Evolutionary conservation across 2,888 invertebrate genomes (phyloP).

Genomic region (Cryptophagus acutangulus): DNA sequence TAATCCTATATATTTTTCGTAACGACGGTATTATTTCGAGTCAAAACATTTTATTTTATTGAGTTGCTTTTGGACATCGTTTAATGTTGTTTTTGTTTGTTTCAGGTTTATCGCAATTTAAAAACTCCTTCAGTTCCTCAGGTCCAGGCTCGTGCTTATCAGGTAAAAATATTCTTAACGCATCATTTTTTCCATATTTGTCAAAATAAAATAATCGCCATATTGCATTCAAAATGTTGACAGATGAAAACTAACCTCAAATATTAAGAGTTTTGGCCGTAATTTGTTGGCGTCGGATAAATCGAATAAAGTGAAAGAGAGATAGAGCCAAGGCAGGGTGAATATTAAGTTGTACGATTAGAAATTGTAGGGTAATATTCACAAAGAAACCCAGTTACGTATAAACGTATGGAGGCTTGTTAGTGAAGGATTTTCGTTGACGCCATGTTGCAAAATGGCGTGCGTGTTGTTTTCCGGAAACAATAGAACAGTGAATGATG

Average conservation of each 20-base stretch:
- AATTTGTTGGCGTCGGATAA: too few relatives aligned
- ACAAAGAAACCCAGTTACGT: conserved; percentile 27
- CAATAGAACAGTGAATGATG: conserved; percentile 35
- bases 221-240: conserved; percentile 10
- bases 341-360: conserved; percentile 25
- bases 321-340: too few relatives aligned
- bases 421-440: conserved; percentile 24
- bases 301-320: too few relatives aligned
- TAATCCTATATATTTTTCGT: conserved; percentile 33
- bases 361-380: conserved; percentile 23
- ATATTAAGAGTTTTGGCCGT: too few relatives aligned
- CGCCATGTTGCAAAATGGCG: conserved; percentile 39
- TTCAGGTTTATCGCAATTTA: conserved; percentile 63
- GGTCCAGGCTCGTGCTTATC: conserved; percentile 60
- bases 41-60: conserved; percentile 36
- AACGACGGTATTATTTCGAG: conserved; percentile 17
- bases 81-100: too few relatives aligned
- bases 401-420: conserved; percentile 19
- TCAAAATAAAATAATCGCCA: conserved; percentile 12
- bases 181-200: conserved; percentile 11
- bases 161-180: conserved; percentile 46
- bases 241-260: too few relatives aligned
- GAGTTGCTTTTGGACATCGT: too few relatives aligned
- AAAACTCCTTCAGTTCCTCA: conserved; percentile 61
- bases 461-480: conserved; percentile 32